Conservation (phyloP, 1,140 invertebrate species). For the Mercenaria mercenaria region DNA sequence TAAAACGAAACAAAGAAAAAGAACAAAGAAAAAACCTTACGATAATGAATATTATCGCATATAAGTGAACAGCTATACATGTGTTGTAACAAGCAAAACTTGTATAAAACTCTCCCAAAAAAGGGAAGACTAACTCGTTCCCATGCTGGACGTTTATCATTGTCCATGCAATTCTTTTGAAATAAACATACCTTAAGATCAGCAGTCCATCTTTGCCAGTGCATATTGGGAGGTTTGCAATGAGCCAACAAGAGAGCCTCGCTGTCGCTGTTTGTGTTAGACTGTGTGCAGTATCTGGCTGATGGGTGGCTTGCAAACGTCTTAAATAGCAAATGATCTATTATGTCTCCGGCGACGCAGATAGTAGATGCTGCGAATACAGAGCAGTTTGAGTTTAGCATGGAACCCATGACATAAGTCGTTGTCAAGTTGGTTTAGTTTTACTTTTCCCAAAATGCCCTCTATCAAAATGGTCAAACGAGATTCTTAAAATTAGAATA, state of each 20-base stretch:
- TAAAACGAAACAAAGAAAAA: too few species aligned
- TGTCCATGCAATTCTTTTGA: too few species aligned
- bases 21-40: too few species aligned
- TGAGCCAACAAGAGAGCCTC: background rate
- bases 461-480: too few species aligned
- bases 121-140: too few species aligned
- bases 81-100: too few species aligned
- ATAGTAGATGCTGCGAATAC: background rate
- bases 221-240: background rate
- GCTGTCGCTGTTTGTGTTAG: background rate
- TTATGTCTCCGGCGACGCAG: background rate
- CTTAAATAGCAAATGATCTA: background rate
- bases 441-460: background rate
- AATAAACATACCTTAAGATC: constrained; percentile 27
- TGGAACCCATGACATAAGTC: background rate
- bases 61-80: too few species aligned
- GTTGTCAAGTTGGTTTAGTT: too few species aligned
- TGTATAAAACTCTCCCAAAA: too few species aligned
- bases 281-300: background rate
- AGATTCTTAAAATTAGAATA: too few species aligned
- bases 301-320: background rate
- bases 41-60: too few species aligned
- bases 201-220: background rate
- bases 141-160: too few species aligned
- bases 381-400: background rate